Conservation (phyloP, 2,797 vertebrate genomes). For the Nannoperca australis region DNA sequence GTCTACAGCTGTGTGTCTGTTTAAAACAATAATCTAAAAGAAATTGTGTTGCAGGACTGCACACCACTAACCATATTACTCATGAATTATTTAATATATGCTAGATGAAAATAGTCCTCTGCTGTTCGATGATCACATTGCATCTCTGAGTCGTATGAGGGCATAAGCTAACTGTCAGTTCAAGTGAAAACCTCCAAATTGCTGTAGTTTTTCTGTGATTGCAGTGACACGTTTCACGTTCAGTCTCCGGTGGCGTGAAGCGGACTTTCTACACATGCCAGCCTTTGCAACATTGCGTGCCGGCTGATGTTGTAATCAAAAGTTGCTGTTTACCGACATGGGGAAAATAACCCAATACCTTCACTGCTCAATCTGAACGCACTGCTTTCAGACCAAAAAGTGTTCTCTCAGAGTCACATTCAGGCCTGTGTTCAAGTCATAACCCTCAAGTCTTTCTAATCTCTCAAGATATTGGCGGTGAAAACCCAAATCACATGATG, state of each 20-base stretch:
- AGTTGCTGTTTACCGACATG: neutral
- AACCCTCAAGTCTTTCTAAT: conserved; percentile 41
- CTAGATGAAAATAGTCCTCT: neutral
- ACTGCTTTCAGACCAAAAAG: neutral
- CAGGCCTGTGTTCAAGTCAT: conserved; percentile 5
- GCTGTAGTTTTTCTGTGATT: neutral
- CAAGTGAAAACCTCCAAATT: neutral
- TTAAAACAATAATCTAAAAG: neutral
- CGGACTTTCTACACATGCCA: conserved; percentile 2
- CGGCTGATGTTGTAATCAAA: conserved; percentile 37
- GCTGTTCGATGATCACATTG: neutral
- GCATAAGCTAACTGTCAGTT: neutral
- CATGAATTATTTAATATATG: conserved; percentile 6
- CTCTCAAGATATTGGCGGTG: conserved; percentile 14
- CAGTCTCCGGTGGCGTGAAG: neutral
- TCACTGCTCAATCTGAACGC: conserved; percentile 7
- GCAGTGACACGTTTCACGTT: neutral
- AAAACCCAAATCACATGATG: conserved; percentile 64
- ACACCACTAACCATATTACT: neutral
- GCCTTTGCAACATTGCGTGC: conserved; percentile 3
- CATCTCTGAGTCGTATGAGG: neutral
- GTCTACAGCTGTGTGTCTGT: neutral
- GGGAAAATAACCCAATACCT: conserved; percentile 14
- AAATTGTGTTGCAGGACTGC: neutral
- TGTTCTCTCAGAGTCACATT: conserved; percentile 10